Base-by-base conservation (phyloP, 2,797 vertebrate species). In the Cossypha polioptera region DNA sequence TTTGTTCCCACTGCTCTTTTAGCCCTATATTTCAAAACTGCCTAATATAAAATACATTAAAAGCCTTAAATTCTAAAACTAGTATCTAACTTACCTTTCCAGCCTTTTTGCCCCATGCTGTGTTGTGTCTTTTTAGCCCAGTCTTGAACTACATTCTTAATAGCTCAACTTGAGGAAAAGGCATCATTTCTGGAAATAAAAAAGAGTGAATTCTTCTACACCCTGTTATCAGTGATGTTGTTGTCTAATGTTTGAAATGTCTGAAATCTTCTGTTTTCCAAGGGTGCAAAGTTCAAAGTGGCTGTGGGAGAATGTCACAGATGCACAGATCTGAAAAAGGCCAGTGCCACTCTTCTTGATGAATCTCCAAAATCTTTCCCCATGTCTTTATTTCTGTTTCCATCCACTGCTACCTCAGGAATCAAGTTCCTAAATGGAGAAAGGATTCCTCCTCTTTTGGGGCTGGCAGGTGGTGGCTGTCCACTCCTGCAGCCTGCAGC, bases 381-480 rank as follows among this genome's bases (percentile, higher is more conserved):
- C 6, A 7, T 25, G 7, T 50, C 48, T 77, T 91, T 31, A 13
- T 57, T 68, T 51, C 50, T 72, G 16, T 65, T 62, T 76, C 31
- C 38, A 83, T 26, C 6, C 5, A 15, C 16, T 69, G 18, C 63
- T 66, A 16, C 7, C 7, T 50, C 18, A 69, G 40, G 21, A 86
- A 36, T 10, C 1, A 1, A 12, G 10, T 38, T 50, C 16, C 43
- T 35, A 26, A 31, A 54, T 4, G 7, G 10, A 76, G n/a, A 31
- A 79, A 16, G 11, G 13, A 78, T 14, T 7, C 9, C 19, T 71
- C 13, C 6, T 63, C 22, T 67, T 13, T 40, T 10, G 9, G 16
- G 40, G 3, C 18, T 11, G 2, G 16, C 1, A 7, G 19, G 7
- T 11, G 0, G 9, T 25, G 29, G 38, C 18, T 81, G 22, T 38